These are phyloP conservation scores for Leucania comma DNA, from an alignment of 2,888 invertebrate genomes.

Conservation along the genomic window DNA sequence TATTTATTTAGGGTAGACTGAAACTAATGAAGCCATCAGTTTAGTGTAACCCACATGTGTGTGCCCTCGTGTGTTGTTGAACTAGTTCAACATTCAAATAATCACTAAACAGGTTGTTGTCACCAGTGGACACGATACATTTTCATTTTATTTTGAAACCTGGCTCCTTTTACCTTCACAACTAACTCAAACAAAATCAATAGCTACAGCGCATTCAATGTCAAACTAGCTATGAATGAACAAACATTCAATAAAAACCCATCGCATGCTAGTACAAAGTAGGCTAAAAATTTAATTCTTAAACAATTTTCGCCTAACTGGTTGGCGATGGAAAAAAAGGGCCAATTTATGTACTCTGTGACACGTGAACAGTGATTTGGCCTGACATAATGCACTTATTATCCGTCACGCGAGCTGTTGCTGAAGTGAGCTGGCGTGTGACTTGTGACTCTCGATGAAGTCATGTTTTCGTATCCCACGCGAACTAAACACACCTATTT, in stretches of 20 bases:
- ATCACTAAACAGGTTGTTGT: not conserved
- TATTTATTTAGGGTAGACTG: constrained; percentile 19
- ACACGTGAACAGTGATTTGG: constrained; percentile 49
- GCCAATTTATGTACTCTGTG: constrained; percentile 40
- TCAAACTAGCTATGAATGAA: constrained; percentile 24
- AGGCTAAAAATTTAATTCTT: constrained; percentile 24
- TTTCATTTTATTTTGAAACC: not conserved
- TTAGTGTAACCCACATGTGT: not conserved
- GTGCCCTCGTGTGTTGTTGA: not conserved
- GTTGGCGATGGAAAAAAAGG: constrained; percentile 28
- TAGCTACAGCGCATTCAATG: constrained; percentile 4
- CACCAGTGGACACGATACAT: constrained; percentile 1
- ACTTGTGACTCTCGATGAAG: constrained; percentile 22
- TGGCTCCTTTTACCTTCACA: constrained; percentile 1
- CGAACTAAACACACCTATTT: constrained; percentile 36
- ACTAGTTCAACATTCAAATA: not conserved
- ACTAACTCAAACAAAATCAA: constrained; percentile 14
- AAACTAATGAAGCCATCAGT: constrained; percentile 10
- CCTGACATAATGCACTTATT: constrained; percentile 62
- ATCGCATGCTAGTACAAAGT: constrained; percentile 30
- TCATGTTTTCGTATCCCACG: constrained; percentile 33
- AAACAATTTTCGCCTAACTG: constrained; percentile 32
- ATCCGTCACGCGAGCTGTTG: constrained; percentile 54
- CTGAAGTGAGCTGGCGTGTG: constrained; percentile 20
- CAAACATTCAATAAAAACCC: constrained; percentile 7